Base-by-base conservation (phyloP, 1,140 invertebrate species). In the Thaumatotibia leucotreta region DNA sequence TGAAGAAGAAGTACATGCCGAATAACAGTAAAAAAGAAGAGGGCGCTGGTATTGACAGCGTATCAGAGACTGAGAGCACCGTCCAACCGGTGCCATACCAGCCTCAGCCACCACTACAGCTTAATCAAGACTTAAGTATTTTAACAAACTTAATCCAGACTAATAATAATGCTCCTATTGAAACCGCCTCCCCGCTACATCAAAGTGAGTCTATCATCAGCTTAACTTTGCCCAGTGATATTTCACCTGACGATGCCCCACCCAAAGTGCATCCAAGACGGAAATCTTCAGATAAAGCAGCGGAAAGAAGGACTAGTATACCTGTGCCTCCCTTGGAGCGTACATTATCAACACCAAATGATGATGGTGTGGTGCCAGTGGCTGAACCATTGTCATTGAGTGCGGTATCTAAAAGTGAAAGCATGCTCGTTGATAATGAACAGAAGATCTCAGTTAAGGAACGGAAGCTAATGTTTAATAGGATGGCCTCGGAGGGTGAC, bases 391-490 rank as follows among this genome's bases (percentile, higher is more conserved):
- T 68, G 23, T 64, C 68, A 62, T 62, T 75, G 52, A 72, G 72
- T 22, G 74, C 80, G 50, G 70, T 81, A 24, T 88, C 84, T n/a
- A 77, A 73, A 31, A 89, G 86, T 79, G 86, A 90, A 58, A 81
- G 82, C 29, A 84, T 86, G 80, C 64, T 88, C 10, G 64, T 83
- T 17, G 88, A 88, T 33, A 86, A 70, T 75, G 92, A 89, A 89
- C 92, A 92, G 69, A 92, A 95, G 73, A 94, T 98, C 68, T 97
- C 96, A 72, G 97, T 99, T 2, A 97, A 96, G 83, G 97, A 99
- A 86, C 93, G 96, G 69, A 97, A 96, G 78, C 95, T 97, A 91
- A 97, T 97, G 84, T 97, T 98, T 85, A 98, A 98, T 88, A 93
- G 95, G 75, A 95, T 98, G 93, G 96, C 97, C 61, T 97, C 95